A percentile compares a stretch with the other conserved stretches of the same genome.
Conservation (phyloP, 2,113 vertebrate genomes). For the Ploceus nigricollis region DNA sequence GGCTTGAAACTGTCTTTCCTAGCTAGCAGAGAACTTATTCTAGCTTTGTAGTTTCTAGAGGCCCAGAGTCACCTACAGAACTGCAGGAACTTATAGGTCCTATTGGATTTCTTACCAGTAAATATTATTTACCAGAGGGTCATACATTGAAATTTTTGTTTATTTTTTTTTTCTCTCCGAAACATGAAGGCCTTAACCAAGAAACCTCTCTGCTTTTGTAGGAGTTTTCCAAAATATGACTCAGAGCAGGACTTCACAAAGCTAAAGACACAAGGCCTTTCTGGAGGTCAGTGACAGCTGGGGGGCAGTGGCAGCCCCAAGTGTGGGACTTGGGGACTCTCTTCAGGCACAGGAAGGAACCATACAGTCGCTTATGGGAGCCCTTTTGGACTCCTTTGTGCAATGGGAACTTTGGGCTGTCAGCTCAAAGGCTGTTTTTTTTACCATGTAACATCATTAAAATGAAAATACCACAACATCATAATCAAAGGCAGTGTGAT, state of each 20-base stretch:
- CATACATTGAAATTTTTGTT: rapidly evolving
- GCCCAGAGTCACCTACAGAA: background rate
- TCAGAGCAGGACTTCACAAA: background rate
- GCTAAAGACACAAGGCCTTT: rapidly evolving
- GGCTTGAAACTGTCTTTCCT: background rate
- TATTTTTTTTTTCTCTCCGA: background rate
- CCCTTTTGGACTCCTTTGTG: background rate
- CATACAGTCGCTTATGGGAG: rapidly evolving
- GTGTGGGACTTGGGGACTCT: background rate
- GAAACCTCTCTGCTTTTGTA: background rate
- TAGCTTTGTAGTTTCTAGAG: background rate
- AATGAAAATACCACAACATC: background rate
- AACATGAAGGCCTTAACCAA: background rate
- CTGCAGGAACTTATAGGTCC: background rate
- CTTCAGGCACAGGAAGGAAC: background rate
- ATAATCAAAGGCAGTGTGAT: background rate
- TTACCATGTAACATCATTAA: background rate
- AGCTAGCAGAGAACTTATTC: background rate
- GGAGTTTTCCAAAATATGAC: background rate
- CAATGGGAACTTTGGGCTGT: background rate
- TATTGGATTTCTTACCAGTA: background rate
- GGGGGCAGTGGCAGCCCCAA: background rate
- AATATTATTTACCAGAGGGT: background rate
- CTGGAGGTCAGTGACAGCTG: background rate
- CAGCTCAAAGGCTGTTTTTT: background rate